Evolutionary conservation across 1,140 invertebrate species (phyloP), one percentile per base, ranked within the genome.

Genomic region (Diorhabda sublineata): DNA sequence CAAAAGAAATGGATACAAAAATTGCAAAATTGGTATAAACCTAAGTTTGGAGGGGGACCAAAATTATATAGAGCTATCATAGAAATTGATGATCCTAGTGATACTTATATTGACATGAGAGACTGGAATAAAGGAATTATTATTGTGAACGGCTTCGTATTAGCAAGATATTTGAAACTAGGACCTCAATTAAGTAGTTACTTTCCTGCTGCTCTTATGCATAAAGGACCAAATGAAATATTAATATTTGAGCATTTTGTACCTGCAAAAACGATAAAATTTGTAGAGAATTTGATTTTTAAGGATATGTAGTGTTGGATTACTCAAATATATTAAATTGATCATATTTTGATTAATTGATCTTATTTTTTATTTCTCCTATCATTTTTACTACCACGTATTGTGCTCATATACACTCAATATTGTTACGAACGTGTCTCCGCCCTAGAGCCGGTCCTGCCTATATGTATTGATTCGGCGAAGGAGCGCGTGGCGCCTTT

Each of bases 91-190:
- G 73, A 75, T n/a, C 62, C 69, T 0, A 60, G 69, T 8, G 78
- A 81, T 71, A 79, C 79, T 8, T 80, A 72, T 47, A 72, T 85
- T 3, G 81, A 84, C 72, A 81, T 84, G 77, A 72, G 74, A 44
- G 73, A 73, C 2, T 86, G 85, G 85, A 76, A 73, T 26, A 85
- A 84, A 79, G 89, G 89, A 6, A 79, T 88, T 62, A 85, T 88
- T n/a, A 84, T 89, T 68, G 73, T 90, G 2, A 90, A 90, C 80
- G 87, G 86, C 4, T 86, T 88, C 73, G 87, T 89, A 74, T 75
- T 90, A 60, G 88, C 87, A 7, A 76, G 88, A 61, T 89, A 88
- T 76, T 76, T 76, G 11, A 78, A 76, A 68, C 73, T 83, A 6
- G 89, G 89, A 2, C 89, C 89, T 0, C 84, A 86, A 73, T 76